Conservation (phyloP, 2,797 vertebrate genomes). For the Jordanella pulchra region DNA sequence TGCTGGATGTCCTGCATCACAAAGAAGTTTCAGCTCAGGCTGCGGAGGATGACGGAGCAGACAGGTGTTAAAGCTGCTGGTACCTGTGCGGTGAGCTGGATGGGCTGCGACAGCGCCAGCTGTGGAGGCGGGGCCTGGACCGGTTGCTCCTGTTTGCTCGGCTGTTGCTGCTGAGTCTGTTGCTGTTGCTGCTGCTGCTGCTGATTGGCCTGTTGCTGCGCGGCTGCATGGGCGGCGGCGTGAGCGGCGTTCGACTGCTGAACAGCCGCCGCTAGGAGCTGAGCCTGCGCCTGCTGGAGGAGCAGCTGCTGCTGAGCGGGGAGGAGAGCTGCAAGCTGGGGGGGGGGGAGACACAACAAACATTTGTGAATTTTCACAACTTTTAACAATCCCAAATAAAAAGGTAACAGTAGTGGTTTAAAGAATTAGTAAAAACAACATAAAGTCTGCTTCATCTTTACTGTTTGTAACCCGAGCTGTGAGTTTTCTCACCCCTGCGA, state of each 20-base stretch:
- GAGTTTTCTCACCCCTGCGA: conserved; percentile 85
- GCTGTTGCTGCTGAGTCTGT: conserved; percentile 68
- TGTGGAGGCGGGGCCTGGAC: conserved; percentile 74
- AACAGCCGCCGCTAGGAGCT: conserved; percentile 86
- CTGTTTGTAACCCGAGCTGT: background rate
- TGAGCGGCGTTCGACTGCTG: conserved; percentile 86
- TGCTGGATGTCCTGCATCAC: conserved; percentile 89
- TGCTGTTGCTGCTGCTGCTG: conserved; percentile 62
- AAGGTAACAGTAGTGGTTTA: too few relatives aligned
- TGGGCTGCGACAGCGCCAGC: conserved; percentile 88
- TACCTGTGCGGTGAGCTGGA: conserved; percentile 95
- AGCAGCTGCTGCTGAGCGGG: conserved; percentile 91
- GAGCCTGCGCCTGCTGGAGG: conserved; percentile 88
- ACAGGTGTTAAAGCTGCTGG: background rate
- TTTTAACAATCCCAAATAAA: background rate
- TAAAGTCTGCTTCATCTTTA: too few relatives aligned
- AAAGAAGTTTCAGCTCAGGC: background rate
- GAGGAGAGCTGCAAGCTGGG: conserved; percentile 88
- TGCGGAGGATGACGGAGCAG: background rate
- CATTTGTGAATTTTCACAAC: background rate
- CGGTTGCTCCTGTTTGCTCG: conserved; percentile 70
- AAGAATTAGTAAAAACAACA: too few relatives aligned
- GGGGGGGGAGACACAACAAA: background rate
- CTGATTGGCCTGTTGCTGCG: conserved; percentile 78
- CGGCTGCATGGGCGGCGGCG: conserved; percentile 77